These are phyloP conservation scores for Tetrapedia diversipes DNA, from an alignment of 2,888 invertebrate genomes.

Conservation along the genomic window DNA sequence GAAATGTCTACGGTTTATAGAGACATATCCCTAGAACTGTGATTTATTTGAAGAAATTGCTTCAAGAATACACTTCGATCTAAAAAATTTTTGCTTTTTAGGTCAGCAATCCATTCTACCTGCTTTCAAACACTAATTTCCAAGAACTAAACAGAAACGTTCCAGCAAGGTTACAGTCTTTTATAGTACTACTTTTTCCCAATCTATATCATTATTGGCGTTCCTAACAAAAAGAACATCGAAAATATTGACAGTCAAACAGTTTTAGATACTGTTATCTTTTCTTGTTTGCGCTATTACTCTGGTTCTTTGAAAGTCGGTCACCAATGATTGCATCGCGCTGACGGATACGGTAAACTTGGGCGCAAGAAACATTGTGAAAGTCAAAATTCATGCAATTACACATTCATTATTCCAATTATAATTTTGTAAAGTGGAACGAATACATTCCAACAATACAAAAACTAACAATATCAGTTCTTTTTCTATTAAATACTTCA, in stretches of 20 bases:
- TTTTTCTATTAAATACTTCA: too few species aligned
- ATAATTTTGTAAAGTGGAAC: too few species aligned
- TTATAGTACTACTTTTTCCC: neutral
- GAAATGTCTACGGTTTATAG: neutral
- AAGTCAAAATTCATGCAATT: too few species aligned
- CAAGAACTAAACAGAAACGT: neutral
- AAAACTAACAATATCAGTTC: too few species aligned
- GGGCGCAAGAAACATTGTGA: too few species aligned
- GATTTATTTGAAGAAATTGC: neutral
- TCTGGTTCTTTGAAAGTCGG: neutral
- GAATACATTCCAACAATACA: neutral
- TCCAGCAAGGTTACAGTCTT: neutral
- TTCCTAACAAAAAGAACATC: neutral
- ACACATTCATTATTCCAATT: too few species aligned
- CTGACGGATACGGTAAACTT: neutral
- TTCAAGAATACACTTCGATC: neutral
- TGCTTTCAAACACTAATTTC: neutral
- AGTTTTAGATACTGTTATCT: conserved; percentile 2
- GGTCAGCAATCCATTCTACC: neutral
- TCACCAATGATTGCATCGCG: neutral
- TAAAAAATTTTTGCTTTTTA: neutral
- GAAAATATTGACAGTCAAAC: neutral
- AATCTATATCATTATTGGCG: neutral
- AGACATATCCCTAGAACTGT: neutral
- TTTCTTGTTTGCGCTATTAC: neutral